Conservation (phyloP, 2,888 invertebrate species). For the Dicyrtoma fusca region DNA sequence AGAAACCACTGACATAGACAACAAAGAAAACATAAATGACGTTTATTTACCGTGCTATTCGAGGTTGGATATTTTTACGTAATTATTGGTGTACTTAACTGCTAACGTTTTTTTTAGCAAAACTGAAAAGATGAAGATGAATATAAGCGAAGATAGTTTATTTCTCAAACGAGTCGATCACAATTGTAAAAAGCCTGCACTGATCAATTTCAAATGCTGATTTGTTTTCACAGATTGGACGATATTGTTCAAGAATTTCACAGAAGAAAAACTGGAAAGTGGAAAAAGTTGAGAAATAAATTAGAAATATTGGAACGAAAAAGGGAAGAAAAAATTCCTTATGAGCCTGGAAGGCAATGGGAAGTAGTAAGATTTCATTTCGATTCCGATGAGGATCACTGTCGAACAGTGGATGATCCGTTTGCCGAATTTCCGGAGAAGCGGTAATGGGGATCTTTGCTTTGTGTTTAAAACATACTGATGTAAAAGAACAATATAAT, state of each 20-base stretch:
- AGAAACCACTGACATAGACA: too few species aligned
- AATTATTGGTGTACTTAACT: too few species aligned
- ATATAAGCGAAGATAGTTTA: too few species aligned
- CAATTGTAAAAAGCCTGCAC: not conserved
- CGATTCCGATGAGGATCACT: conserved; percentile 23
- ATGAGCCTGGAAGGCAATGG: conserved; percentile 14
- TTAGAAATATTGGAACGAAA: not conserved
- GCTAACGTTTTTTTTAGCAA: too few species aligned
- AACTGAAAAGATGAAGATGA: too few species aligned
- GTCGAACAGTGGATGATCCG: not conserved
- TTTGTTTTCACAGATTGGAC: conserved; percentile 18
- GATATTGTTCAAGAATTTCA: conserved; percentile 14
- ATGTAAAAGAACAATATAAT: too few species aligned
- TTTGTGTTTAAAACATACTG: not conserved
- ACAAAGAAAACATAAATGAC: not conserved
- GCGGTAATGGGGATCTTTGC: not conserved
- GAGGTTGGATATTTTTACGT: not conserved
- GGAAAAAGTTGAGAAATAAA: conserved; percentile 23
- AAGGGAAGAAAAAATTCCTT: not conserved
- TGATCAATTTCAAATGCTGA: too few species aligned
- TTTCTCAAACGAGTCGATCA: too few species aligned
- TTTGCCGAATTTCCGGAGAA: conserved; percentile 9
- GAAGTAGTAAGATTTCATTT: conserved; percentile 33
- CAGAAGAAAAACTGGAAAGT: conserved; percentile 9
- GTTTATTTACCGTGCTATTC: conserved; percentile 15